Conservation (phyloP, 2,113 vertebrate species). For the Periophthalmus modestus region DNA sequence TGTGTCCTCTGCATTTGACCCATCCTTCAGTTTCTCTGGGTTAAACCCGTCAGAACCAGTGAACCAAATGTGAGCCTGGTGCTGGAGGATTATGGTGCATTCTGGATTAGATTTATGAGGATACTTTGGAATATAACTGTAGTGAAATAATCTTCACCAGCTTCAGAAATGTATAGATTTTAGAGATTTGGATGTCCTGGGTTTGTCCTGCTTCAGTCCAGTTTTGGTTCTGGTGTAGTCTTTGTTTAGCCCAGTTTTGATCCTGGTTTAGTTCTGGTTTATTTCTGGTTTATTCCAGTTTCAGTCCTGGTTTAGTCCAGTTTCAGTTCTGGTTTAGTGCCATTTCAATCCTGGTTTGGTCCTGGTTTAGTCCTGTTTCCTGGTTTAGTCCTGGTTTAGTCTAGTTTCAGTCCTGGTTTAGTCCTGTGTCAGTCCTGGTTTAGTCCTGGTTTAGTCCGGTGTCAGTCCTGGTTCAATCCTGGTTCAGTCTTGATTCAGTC, state of each 20-base stretch:
- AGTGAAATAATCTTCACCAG: too few species aligned
- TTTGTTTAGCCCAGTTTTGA: neutral
- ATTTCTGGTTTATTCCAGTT: neutral
- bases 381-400: neutral
- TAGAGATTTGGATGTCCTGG: neutral
- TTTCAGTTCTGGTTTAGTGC: neutral
- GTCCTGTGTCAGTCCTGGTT: neutral
- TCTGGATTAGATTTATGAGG: too few species aligned
- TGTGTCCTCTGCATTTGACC: too few species aligned
- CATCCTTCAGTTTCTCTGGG: too few species aligned
- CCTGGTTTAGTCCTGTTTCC: neutral
- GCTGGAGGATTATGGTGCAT: too few species aligned
- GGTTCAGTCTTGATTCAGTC: neutral
- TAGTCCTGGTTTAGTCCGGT: neutral
- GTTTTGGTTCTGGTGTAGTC: neutral
- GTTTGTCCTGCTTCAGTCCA: neutral
- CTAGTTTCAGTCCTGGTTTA: neutral
- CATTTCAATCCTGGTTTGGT: conserved; percentile 38
- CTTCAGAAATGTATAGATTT: too few species aligned
- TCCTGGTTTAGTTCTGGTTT: neutral
- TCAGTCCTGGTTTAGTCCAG: too few species aligned
- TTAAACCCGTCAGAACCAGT: too few species aligned
- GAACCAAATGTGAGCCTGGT: too few species aligned
- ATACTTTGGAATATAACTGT: too few species aligned
- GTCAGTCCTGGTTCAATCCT: too few species aligned